These are phyloP conservation scores for Branchinecta sandiegonensis DNA, from an alignment of 2,888 invertebrate species.

Conservation along the genomic window DNA sequence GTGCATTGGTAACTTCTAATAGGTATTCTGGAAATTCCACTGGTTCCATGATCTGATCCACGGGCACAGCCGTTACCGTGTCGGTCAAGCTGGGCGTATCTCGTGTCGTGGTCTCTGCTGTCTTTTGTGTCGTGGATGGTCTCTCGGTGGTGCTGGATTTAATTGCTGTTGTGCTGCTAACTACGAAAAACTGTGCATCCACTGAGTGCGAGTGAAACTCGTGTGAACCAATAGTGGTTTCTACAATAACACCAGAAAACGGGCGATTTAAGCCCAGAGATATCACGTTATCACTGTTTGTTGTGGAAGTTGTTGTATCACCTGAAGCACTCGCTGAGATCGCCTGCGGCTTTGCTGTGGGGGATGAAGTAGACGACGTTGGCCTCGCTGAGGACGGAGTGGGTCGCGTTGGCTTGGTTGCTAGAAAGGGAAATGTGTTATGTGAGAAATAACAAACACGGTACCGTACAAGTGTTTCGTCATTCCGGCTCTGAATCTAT, in stretches of 20 bases:
- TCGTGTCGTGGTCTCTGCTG: constrained; percentile 36
- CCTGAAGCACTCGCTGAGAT: neutral
- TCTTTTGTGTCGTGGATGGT: constrained; percentile 30
- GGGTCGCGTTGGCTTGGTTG: constrained; percentile 6
- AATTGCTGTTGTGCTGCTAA: too few relatives aligned
- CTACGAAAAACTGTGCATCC: too few relatives aligned
- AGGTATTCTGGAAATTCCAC: too few relatives aligned
- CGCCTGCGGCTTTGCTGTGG: constrained; percentile 6
- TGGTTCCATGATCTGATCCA: too few relatives aligned
- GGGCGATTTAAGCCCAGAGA: constrained; percentile 23
- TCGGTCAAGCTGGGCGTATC: constrained; percentile 23
- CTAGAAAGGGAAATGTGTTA: neutral
- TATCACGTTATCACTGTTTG: constrained; percentile 35
- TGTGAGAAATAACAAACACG: neutral
- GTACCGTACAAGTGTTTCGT: too few relatives aligned
- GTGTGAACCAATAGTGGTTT: too few relatives aligned
- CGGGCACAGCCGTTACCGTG: neutral
- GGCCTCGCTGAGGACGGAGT: neutral
- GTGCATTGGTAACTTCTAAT: too few relatives aligned
- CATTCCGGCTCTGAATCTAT: too few relatives aligned
- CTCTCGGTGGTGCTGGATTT: too few relatives aligned
- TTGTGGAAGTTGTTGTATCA: constrained; percentile 35
- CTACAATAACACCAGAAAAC: too few relatives aligned
- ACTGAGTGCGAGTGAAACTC: too few relatives aligned
- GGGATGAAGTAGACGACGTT: neutral